Evolutionary conservation across 1,140 invertebrate genomes (phyloP).

Genomic region (Aphidius gifuensis): DNA sequence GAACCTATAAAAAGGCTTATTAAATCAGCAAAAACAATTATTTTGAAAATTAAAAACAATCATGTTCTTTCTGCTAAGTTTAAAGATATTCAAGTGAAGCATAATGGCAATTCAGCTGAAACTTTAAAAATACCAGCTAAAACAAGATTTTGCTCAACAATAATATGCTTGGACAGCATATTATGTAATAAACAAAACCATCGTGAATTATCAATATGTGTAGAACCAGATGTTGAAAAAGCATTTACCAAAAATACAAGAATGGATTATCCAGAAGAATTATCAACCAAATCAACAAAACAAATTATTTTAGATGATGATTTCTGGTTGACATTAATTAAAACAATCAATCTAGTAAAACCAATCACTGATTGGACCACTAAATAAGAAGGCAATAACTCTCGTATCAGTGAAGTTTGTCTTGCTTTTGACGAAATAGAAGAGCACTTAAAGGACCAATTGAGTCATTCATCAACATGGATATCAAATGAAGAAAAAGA

Average conservation of each 20-base stretch:
- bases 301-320: constrained; percentile 9
- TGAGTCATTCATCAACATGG: neutral
- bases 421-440: neutral
- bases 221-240: no score
- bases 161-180: no score
- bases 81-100: no score
- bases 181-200: no score
- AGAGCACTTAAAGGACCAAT: constrained; percentile 1
- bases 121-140: constrained; percentile 25
- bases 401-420: constrained; percentile 1
- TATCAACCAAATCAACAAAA: constrained; percentile 1
- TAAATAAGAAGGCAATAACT: constrained; percentile 8
- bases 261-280: neutral
- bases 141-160: constrained; percentile 9
- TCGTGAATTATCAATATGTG: no score
- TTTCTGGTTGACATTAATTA: constrained; percentile 10
- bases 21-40: constrained; percentile 24
- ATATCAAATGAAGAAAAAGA: neutral
- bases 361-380: constrained; percentile 8
- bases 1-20: constrained; percentile 22
- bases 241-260: no score
- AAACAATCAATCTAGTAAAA: constrained; percentile 8
- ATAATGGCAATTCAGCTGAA: neutral
- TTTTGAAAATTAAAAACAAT: no score
- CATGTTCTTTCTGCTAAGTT: no score